These are phyloP conservation scores for Hyles lineata DNA, from an alignment of 2,888 invertebrate genomes.

Conservation along the genomic window DNA sequence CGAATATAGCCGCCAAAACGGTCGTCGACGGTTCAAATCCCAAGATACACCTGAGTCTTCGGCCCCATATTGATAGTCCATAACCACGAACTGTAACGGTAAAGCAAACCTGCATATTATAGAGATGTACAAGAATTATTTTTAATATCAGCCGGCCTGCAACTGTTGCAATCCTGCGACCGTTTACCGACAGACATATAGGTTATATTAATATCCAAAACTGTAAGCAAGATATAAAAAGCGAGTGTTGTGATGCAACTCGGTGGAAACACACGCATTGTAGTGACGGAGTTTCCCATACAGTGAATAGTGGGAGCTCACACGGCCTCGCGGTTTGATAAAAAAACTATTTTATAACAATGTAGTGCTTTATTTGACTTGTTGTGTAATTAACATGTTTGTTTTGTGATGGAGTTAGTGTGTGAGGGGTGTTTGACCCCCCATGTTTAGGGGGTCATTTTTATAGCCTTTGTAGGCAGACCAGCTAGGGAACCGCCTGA, in stretches of 20 bases:
- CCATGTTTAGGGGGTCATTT: not conserved
- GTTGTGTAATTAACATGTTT: constrained; percentile 35
- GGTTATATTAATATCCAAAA: not conserved
- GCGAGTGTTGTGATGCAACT: constrained; percentile 12
- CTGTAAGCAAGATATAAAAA: not conserved
- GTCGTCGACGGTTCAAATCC: no score
- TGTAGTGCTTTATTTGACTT: constrained; percentile 36
- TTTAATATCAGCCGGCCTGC: no score
- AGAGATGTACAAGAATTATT: no score
- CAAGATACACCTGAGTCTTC: no score
- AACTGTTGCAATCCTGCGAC: no score
- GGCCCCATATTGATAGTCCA: no score
- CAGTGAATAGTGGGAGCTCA: constrained; percentile 63
- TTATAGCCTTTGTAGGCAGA: not conserved
- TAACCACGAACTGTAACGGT: no score
- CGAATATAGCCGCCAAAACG: no score
- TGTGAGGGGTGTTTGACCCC: not conserved
- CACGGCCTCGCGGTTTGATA: constrained; percentile 59
- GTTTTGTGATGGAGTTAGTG: not conserved
- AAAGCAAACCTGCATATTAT: no score
- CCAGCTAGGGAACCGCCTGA: no score
- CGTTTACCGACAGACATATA: not conserved
- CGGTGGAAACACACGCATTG: constrained; percentile 38
- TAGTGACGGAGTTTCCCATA: constrained; percentile 37
- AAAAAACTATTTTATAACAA: constrained; percentile 46